Percentiles rank a stretch among this genome's conserved stretches.
Conservation (phyloP, 2,888 invertebrate species). For the Bruchidius siliquastri region DNA sequence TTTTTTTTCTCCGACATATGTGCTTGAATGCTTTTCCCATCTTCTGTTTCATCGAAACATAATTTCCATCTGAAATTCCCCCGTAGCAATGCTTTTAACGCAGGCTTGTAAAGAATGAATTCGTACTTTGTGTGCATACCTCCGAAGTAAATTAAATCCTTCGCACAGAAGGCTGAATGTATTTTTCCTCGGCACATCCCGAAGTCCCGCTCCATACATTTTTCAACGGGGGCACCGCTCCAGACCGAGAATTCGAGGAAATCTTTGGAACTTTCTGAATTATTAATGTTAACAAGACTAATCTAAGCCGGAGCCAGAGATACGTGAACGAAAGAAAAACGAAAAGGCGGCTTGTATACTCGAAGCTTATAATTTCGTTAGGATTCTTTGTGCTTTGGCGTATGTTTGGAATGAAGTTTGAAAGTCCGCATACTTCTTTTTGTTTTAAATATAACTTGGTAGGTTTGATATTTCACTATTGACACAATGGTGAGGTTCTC, state of each 20-base stretch:
- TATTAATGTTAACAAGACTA: conserved; percentile 39
- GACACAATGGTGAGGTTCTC: no score
- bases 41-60: no score
- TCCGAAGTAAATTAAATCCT: background rate
- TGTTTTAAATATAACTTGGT: background rate
- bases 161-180: conserved; percentile 3
- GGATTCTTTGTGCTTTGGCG: conserved; percentile 7
- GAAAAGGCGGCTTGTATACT: background rate
- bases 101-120: no score
- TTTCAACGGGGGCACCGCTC: conserved; percentile 24
- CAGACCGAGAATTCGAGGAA: conserved; percentile 21
- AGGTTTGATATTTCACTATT: no score
- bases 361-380: conserved; percentile 1
- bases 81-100: no score
- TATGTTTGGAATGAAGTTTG: background rate
- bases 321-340: conserved; percentile 19
- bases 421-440: background rate
- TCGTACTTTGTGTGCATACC: no score
- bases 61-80: no score
- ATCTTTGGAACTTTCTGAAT: conserved; percentile 32
- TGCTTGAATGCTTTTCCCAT: no score
- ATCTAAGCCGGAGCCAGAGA: conserved; percentile 34
- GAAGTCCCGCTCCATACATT: conserved; percentile 20
- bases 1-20: no score
- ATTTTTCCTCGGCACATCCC: conserved; percentile 21